Evolutionary conservation across 2,797 vertebrate species (phyloP), one percentile per base, ranked within the genome.

Genomic region (Nasua narica): DNA sequence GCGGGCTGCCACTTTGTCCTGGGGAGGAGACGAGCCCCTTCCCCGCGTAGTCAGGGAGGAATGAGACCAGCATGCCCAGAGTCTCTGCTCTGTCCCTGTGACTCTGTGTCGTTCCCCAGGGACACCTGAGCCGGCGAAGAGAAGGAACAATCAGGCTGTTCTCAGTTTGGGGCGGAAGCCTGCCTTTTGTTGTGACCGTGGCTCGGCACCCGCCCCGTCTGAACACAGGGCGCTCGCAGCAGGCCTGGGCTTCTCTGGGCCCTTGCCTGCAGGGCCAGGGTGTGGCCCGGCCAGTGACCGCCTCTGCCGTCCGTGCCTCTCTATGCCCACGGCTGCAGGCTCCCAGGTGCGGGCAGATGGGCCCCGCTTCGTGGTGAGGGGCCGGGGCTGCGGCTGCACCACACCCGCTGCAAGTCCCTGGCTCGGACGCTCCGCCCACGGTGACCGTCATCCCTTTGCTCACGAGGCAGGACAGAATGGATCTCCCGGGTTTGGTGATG

Each of bases 351-450:
- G 37, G 79, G n/a, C 32, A 3, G 40, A 27, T 43, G 70, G 29
- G 32, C 7, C 0, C 35, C 54, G 5, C 19, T 0, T 1, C 0
- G 0, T 2, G 4, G 56, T 18, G 13, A 23, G 50, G 27, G 12
- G 1, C 15, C 12, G 8, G 0, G 46, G 32, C 37, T 3, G 25
- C 1, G 6, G 65, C 77, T 32, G 29, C 3, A 35, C n/a, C 52
- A 67, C 81, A 58, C 89, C 67, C 0, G 29, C 32, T 15, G 67
- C 46, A 3, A 12, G 25, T 5, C 23, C 54, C 54, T 14, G 21
- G 11, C 56, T 67, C 56, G 3, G 23, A 50, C 32, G 3, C 18
- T 2, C 21, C 10, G 0, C 82, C 58, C 13, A 37, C 69, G 3
- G 14, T 19, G 10, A 37, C 11, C 23, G 32, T 32, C 46, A 2